Evolutionary conservation across 2,888 invertebrate genomes (phyloP).

Genomic region (Diplolepis rosae): DNA sequence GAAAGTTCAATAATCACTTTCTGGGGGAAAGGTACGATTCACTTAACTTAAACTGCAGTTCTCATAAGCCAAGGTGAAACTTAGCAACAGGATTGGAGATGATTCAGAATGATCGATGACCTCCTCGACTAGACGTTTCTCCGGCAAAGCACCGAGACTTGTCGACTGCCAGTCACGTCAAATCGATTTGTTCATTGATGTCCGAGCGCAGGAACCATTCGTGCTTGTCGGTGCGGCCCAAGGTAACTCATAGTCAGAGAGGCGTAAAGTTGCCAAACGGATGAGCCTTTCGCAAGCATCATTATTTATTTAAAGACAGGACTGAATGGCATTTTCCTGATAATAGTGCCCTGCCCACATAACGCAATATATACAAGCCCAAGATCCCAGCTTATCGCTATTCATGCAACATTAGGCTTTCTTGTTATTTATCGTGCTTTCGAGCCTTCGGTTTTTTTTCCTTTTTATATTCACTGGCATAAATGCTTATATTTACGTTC

Average conservation of each 20-base stretch:
- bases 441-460: constrained; percentile 52
- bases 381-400: constrained; percentile 68
- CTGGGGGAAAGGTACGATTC: not conserved
- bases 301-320: constrained; percentile 63
- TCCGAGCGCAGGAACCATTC: constrained; percentile 37
- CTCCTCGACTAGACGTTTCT: constrained; percentile 44
- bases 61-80: constrained; percentile 4
- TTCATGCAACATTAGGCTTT: constrained; percentile 73
- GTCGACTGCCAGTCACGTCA: constrained; percentile 66
- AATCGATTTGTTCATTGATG: constrained; percentile 64
- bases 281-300: constrained; percentile 39
- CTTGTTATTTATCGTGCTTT: constrained; percentile 67
- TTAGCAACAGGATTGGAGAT: constrained; percentile 7
- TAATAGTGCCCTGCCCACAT: constrained; percentile 41
- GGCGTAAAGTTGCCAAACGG: constrained; percentile 51
- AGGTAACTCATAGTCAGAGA: constrained; percentile 43
- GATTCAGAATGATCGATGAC: constrained; percentile 37
- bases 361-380: constrained; percentile 25
- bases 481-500: not conserved
- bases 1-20: not conserved
- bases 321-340: constrained; percentile 57
- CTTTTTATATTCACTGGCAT: constrained; percentile 38
- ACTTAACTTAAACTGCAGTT: not conserved
- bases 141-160: constrained; percentile 57
- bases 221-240: constrained; percentile 29